phyloP scores from a whole-genome alignment of 2,888 invertebrate genomes.

The Acronicta psi region DNA sequence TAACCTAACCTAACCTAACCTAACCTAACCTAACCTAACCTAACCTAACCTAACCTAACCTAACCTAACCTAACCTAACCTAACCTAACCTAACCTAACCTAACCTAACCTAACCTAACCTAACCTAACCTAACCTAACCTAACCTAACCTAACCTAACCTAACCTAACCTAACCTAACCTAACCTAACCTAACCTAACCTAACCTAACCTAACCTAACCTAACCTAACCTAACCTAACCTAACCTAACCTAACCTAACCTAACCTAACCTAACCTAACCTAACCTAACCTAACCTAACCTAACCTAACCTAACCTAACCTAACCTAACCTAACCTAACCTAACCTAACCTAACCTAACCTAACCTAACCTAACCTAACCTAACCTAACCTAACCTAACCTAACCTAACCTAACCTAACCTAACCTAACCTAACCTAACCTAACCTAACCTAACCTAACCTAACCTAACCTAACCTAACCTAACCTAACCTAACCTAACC shows the following conservation, averaged over 20 bases:
- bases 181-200: constrained; percentile 34
- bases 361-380: constrained; percentile 20
- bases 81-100: constrained; percentile 35
- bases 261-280: constrained; percentile 26
- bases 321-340: constrained; percentile 4
- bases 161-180: constrained; percentile 35
- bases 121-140: constrained; percentile 35
- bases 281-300: constrained; percentile 14
- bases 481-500: too few relatives aligned
- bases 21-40: too few relatives aligned
- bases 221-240: constrained; percentile 34
- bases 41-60: too few relatives aligned
- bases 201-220: constrained; percentile 35
- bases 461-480: too few relatives aligned
- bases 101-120: constrained; percentile 35
- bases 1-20: too few relatives aligned
- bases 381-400: constrained; percentile 16
- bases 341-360: constrained; percentile 26
- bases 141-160: constrained; percentile 35
- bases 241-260: constrained; percentile 30
- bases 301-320: background rate
- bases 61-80: too few relatives aligned
- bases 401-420: too few relatives aligned
- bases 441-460: too few relatives aligned
- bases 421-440: too few relatives aligned